phyloP scores from a whole-genome alignment of 2,888 invertebrate genomes.

The Hemistola chrysoprasaria region DNA sequence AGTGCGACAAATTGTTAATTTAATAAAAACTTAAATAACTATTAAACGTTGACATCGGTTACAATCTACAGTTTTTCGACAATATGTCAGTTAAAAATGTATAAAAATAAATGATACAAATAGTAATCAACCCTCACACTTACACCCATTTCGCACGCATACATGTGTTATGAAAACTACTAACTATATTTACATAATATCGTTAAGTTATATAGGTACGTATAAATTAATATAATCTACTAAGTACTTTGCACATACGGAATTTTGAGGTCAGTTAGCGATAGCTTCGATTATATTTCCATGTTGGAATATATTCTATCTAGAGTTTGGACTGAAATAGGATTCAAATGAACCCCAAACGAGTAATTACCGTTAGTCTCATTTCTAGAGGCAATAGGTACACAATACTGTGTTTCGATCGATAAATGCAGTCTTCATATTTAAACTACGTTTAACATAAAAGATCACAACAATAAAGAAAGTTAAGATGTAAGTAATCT shows the following conservation, averaged over 20 bases:
- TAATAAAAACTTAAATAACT: slow-evolving; percentile 43
- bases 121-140: slow-evolving; percentile 40
- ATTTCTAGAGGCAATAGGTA: no score
- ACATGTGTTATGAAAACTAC: slow-evolving; percentile 38
- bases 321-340: not conserved
- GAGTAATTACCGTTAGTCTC: no score
- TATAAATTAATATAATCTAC: slow-evolving; percentile 81
- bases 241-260: slow-evolving; percentile 81
- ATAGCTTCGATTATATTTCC: slow-evolving; percentile 19
- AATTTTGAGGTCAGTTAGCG: slow-evolving; percentile 58
- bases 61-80: slow-evolving; percentile 71
- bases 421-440: slow-evolving; percentile 76
- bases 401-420: slow-evolving; percentile 61
- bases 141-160: slow-evolving; percentile 43
- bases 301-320: slow-evolving; percentile 7
- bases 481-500: slow-evolving; percentile 75
- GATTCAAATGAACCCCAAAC: no score
- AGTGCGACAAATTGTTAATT: slow-evolving; percentile 35
- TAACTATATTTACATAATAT: slow-evolving; percentile 73
- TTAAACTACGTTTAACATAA: slow-evolving; percentile 55
- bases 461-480: slow-evolving; percentile 76
- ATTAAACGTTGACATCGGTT: slow-evolving; percentile 49
- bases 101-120: slow-evolving; percentile 73
- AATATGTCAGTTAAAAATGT: slow-evolving; percentile 74
- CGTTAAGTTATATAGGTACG: slow-evolving; percentile 64